These are phyloP conservation scores for Sebastes matsubarae DNA, from an alignment of 2,797 vertebrate genomes.

Conservation along the genomic window DNA sequence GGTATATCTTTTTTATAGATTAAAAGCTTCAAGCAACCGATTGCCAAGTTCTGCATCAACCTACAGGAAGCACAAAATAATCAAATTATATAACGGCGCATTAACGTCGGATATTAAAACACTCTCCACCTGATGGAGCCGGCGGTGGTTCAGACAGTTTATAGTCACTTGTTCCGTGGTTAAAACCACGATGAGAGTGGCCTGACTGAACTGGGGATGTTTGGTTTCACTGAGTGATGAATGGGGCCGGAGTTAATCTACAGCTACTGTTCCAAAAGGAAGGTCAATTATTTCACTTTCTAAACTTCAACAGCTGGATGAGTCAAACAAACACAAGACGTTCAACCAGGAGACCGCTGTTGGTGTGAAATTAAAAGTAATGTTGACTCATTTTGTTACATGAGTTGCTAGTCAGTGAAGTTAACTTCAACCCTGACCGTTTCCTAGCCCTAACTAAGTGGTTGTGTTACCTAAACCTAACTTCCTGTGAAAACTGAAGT, in stretches of 20 bases:
- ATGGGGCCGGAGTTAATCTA: neutral
- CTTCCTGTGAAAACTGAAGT: too few species aligned
- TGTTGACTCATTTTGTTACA: too few species aligned
- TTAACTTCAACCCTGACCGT: too few species aligned
- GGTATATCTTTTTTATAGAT: slow-evolving; percentile 3
- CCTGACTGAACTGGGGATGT: neutral
- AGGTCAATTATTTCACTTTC: too few species aligned
- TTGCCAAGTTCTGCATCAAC: slow-evolving; percentile 20
- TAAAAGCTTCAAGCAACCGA: slow-evolving; percentile 3
- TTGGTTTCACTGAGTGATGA: too few species aligned
- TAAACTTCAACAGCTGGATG: too few species aligned
- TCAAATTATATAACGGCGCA: neutral
- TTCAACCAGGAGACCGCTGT: too few species aligned
- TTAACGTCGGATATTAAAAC: neutral
- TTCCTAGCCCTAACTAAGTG: too few species aligned
- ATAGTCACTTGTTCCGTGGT: neutral
- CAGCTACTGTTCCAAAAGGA: neutral
- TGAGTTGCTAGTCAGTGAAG: too few species aligned
- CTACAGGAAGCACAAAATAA: neutral
- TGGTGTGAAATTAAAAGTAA: too few species aligned
- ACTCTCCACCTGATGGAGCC: neutral
- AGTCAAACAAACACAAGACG: too few species aligned
- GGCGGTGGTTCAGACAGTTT: neutral
- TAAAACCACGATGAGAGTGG: neutral
- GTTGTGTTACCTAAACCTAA: too few species aligned